Base-by-base conservation (phyloP, 2,888 invertebrate species). In the Monochamus alternatus region DNA sequence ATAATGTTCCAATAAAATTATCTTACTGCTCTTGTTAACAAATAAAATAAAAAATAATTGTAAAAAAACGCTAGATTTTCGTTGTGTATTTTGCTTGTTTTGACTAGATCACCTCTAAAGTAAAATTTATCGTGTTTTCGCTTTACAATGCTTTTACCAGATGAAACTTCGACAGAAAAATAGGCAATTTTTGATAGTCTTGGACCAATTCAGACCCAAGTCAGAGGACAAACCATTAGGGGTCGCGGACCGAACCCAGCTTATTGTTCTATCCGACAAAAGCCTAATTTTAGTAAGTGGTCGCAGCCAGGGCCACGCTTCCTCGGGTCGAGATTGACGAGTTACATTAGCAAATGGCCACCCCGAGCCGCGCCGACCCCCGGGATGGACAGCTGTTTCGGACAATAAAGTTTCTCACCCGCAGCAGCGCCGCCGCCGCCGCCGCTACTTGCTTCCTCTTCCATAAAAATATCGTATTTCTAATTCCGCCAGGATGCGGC, bases 291-390 rank as follows among this genome's bases (percentile, higher is more conserved):
- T 59, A 43, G 62, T 70, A 70, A 70, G 70, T 70, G 70, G 70
- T 70, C 62, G 70, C 22, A 69, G 69, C 55, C 69, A 44, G 69
- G 69, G 47, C 68, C 58, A 66, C 44, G 51, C 67, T 64, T 69
- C 67, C 66, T 60, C 80, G 75, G 78, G 81, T 14, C 82, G 86
- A 87, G 86, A 88, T 88, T 87, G 87, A 87, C 87, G 87, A 87
- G 86, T 84, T 87, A 86, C 87, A 87, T 87, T 88, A 88, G 87
- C 86, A 87, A 87, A 87, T 87, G 87, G 87, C 85, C 85, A 85
- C 80, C 82, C 81, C 82, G 75, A 74, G 73, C 71, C 68, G 70
- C 44, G 32, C 63, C 65, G 64, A 58, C 63, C 75, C 62, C 55
- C 32, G 64, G 59, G 72, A 76, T 79, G 81, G 83, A 83, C 87